phyloP scores from a whole-genome alignment of 2,113 vertebrate species.

The Callipepla squamata region DNA sequence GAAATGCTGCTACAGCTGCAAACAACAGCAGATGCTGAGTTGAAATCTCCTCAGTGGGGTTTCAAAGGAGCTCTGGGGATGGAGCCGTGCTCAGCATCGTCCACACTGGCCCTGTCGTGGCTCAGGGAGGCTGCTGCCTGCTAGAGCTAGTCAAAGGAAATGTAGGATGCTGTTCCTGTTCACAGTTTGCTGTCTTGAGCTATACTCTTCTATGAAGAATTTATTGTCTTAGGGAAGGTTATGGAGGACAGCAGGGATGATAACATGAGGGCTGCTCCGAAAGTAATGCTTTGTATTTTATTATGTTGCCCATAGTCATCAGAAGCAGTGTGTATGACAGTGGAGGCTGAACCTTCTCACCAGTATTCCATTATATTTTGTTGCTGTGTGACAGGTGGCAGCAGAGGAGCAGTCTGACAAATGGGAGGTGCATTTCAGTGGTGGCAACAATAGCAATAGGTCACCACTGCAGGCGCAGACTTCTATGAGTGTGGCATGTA shows the following conservation, averaged over 20 bases:
- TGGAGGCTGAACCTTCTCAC: neutral
- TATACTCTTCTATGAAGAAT: neutral
- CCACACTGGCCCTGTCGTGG: fast-evolving
- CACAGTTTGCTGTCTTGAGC: neutral
- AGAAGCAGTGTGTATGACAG: neutral
- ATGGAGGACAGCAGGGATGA: neutral
- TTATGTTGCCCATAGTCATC: neutral
- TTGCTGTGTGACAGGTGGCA: neutral
- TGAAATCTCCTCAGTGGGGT: fast-evolving
- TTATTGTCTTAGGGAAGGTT: neutral
- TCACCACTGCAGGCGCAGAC: too few relatives aligned
- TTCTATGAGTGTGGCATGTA: too few relatives aligned
- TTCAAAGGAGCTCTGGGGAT: fast-evolving
- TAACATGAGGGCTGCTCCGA: neutral
- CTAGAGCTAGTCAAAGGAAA: neutral
- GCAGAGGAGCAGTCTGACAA: neutral
- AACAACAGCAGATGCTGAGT: neutral
- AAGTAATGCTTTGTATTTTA: neutral
- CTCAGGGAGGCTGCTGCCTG: fast-evolving
- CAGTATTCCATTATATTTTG: neutral
- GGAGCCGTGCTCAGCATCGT: fast-evolving
- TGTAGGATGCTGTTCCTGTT: fast-evolving
- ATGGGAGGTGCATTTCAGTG: neutral
- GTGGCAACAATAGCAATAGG: too few relatives aligned
- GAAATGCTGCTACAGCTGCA: neutral